Conservation (phyloP, 2,113 vertebrate genomes). For the Odocoileus virginianus region DNA sequence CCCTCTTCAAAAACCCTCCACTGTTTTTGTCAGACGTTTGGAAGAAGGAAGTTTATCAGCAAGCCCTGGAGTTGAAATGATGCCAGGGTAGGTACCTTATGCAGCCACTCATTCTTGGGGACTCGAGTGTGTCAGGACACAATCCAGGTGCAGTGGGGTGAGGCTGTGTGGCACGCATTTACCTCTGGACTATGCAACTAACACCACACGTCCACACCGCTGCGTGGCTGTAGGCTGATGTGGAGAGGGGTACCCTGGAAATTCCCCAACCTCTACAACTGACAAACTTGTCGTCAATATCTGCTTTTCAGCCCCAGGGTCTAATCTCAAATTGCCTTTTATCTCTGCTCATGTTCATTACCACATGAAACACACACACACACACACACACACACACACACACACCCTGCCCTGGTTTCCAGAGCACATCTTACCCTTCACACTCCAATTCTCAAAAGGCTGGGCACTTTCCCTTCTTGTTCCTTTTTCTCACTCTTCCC, state of each 20-base stretch:
- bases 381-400: no score
- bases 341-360: neutral
- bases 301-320: neutral
- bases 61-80: constrained; percentile 18
- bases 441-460: neutral
- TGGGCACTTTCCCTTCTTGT: neutral
- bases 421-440: neutral
- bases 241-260: neutral
- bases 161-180: neutral
- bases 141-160: neutral
- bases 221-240: neutral
- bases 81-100: neutral
- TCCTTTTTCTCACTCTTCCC: neutral
- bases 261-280: neutral
- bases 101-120: neutral
- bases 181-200: neutral
- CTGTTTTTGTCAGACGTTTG: neutral
- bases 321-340: neutral
- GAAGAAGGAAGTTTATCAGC: constrained; percentile 30
- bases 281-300: neutral
- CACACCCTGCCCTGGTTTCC: neutral
- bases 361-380: neutral
- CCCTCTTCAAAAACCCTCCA: constrained; percentile 36
- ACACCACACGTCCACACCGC: neutral
- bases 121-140: neutral